Conservation (phyloP, 2,797 vertebrate genomes). For the Lophius americanus region DNA sequence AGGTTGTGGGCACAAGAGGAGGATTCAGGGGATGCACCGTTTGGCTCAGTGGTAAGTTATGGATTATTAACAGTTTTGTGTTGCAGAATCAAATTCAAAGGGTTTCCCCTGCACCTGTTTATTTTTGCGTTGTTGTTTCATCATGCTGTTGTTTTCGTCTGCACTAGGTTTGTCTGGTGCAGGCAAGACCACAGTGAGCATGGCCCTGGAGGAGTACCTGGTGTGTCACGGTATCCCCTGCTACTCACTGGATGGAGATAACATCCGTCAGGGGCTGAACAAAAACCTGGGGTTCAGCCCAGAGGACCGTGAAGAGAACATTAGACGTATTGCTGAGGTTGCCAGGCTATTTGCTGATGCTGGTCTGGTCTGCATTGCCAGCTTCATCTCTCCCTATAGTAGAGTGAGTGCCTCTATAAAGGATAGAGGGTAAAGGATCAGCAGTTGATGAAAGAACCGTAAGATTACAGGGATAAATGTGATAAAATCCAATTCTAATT, state of each 20-base stretch:
- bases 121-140: background rate
- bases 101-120: background rate
- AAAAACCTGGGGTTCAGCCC: constrained; percentile 97
- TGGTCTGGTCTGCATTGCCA: constrained; percentile 95
- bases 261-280: constrained; percentile 97
- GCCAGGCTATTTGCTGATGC: constrained; percentile 97
- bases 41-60: constrained; percentile 91
- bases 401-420: constrained; percentile 79
- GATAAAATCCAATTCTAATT: background rate
- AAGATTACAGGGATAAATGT: background rate
- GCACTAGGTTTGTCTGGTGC: constrained; percentile 92
- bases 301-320: constrained; percentile 96
- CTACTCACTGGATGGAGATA: constrained; percentile 97
- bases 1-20: constrained; percentile 95
- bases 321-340: constrained; percentile 96
- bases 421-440: background rate
- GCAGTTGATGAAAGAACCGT: background rate
- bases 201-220: constrained; percentile 97
- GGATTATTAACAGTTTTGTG: background rate
- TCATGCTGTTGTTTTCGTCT: constrained; percentile 5
- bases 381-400: constrained; percentile 96
- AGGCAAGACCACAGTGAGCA: constrained; percentile 98
- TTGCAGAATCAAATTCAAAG: background rate
- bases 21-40: constrained; percentile 98
- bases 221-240: constrained; percentile 98